Base-by-base conservation (phyloP, 2,888 invertebrate species). In the Crematogaster levior region DNA sequence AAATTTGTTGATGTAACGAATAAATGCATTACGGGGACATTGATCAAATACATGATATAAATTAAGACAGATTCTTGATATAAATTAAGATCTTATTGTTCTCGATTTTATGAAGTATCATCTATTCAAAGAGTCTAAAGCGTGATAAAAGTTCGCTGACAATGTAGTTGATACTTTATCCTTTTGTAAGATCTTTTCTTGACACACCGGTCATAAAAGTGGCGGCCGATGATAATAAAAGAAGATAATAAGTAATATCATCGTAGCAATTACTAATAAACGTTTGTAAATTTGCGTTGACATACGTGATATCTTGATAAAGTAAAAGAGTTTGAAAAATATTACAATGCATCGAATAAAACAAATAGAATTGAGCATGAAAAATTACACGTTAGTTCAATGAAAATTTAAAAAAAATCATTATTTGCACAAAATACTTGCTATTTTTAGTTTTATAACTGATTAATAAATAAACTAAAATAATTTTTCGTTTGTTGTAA, bases 51-150 rank as follows among this genome's bases (percentile, higher is more conserved):
- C 7, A 7, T 43, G 30, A 63, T 74, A 61, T 51, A 40, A 75
- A 63, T 75, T 51, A 40, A 74, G 61, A 75, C n/a, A n/a, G n/a
- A n/a, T n/a, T n/a, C n/a, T n/a, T 46, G 30, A 63, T 74, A 61
- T 51, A 40, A 75, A 63, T 75, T 51, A 40, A 74, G 61, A 75
- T 40, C 15, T 65, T 24, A 75, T 75, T 37, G 15, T 30, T 15
- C 10, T 30, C 24, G 12, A 4, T 65, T 51, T 51, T 27, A 7
- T 12, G 9, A 15, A 12, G 12, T 51, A 27, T 27, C 51, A 51
- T 1, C 3, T 34, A 21, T 30, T 60, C 15, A 51, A n/a, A 65
- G 24, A 63, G 6, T 51, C 3, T 7, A 46, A 60, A 21, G 34
- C 27, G 51, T 3, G n/a, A n/a, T 15, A 3, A 40, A 65, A 65